These are phyloP conservation scores for Mustela erminea DNA, from an alignment of 2,797 vertebrate genomes.

Conservation along the genomic window DNA sequence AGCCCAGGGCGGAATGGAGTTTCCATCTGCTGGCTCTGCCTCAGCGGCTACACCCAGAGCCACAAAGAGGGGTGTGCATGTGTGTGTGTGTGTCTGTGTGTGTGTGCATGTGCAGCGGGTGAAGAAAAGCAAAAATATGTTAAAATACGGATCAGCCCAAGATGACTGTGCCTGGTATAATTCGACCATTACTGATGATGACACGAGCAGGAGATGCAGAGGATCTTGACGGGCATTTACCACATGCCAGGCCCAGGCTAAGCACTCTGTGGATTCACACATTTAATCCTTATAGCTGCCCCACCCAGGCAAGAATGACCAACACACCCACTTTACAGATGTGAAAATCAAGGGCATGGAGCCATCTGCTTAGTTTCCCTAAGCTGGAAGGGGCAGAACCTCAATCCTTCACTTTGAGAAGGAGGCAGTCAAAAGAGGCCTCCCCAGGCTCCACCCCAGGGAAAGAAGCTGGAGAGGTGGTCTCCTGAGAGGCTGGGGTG, in stretches of 20 bases:
- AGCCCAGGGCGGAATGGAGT: background rate
- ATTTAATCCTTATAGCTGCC: background rate
- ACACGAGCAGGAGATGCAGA: background rate
- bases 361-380: background rate
- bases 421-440: background rate
- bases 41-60: background rate
- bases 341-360: background rate
- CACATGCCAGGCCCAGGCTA: rapidly evolving
- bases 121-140: background rate
- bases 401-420: background rate
- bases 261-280: background rate
- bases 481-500: background rate
- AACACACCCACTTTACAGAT: rapidly evolving
- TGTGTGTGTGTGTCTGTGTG: no score
- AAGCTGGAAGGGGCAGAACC: background rate
- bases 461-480: background rate
- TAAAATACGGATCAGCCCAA: background rate
- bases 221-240: rapidly evolving
- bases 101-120: rapidly evolving
- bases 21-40: background rate
- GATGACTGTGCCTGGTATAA: background rate
- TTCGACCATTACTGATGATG: background rate
- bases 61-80: no score
- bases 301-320: rapidly evolving
- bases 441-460: background rate